Base-by-base conservation (phyloP, 1,140 invertebrate species). In the Babylonia areolata region DNA sequence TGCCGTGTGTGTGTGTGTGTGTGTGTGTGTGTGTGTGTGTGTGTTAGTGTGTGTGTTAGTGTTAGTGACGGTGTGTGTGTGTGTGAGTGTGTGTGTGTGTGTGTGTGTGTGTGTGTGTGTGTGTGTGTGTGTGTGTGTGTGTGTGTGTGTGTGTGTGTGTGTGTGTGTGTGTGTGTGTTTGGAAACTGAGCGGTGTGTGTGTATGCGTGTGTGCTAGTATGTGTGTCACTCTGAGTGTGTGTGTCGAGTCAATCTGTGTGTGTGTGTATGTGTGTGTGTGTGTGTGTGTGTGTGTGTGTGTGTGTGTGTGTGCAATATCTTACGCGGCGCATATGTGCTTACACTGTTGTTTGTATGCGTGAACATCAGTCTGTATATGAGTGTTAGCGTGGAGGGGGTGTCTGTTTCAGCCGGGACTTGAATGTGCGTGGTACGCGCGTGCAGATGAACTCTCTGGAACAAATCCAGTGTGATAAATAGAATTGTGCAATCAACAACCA, bases 11-110 rank as follows among this genome's bases (percentile, higher is more conserved):
- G 69, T 73, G 69, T 73, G 69, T 73, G 69, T 73, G 69, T 73
- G 69, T 73, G 69, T 73, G 69, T 73, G 69, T 73, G 69, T 73
- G 69, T 73, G 69, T 73, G 69, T 73, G 69, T 73, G 69, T 73
- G 69, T 73, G 69, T 73, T 17, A 33, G 69, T 33, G 15, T 33
- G 33, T 31, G 69, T 35, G n/a, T 73, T 3, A 33, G 69, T 35
- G 33, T 31, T 3, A 35, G 58, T 69, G 58, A 6, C 15, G 17
- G 58, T 28, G 23, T 69, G 58, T 28, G 58, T 28, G 15, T 28
- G 58, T 69, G 58, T 69, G 58, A 23, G 58, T 28, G 58, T 69
- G 2, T 69, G 23, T 69, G 58, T 69, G 58, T 28, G 58, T 28
- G 6, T 69, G 58, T 69, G 58, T 28, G 58, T 28, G 23, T 20